Evolutionary conservation across 2,888 invertebrate genomes (phyloP), one percentile per base, ranked within the genome.

Genomic region (Hedychridium roseum): DNA sequence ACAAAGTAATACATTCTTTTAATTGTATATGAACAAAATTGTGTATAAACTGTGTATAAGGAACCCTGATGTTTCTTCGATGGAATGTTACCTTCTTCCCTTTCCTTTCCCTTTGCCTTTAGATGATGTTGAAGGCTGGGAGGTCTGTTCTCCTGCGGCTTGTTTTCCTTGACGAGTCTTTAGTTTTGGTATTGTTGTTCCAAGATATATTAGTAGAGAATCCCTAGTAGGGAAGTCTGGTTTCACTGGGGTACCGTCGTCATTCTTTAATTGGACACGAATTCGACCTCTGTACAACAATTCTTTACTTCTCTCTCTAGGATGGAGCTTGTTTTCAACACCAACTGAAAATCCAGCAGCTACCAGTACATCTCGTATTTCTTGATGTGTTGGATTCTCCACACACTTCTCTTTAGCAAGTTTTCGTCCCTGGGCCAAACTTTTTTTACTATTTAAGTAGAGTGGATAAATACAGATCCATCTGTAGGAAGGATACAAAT

Each of bases 391-490:
- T 9, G 99, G 99, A 79, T 97, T 96, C 66, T 97, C 96, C 0
- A 98, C 91, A 76, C 94, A 94, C 74, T 88, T 87, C 1, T 88
- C 85, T 79, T 94, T 94, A 1, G 91, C 80, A 15, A 99, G 81
- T 62, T 88, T 86, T 21, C 99, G 84, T 3, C 99, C 99, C 78
- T 96, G 90, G 1, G 92, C 92, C 11, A 91, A 78, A 0, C 94
- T 91, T 77, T 93, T 96, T 74, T 94, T 96, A 67, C 89, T 93
- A 75, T 99, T 98, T 38, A 99, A 83, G 70, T 98, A 99, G 0
- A 94, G 91, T 44, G 99, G 99, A 79, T 99, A 99, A 53, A 99
- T 88, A 74, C 96, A 96, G 46, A 97, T 85, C 98, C 98, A 99
- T 74, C 92, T 91, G 81, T 50, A 78, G 64, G 58, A 62, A 27